Evolutionary conservation across 2,888 invertebrate species (phyloP).

Genomic region (Sarcophaga variegata): DNA sequence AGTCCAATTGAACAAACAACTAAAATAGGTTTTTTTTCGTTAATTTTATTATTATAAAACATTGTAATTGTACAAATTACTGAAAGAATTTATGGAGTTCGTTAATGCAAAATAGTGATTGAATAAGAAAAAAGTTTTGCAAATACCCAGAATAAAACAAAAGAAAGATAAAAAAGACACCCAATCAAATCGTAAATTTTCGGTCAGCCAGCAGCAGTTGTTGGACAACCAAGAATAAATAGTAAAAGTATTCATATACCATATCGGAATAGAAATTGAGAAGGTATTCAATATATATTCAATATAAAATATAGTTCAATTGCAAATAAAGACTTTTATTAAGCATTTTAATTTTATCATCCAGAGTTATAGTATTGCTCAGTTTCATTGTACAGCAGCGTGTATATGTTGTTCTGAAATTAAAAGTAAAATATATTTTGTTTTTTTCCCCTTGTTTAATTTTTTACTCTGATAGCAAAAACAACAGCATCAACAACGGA

Average conservation of each 20-base stretch:
- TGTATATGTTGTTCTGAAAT: not conserved
- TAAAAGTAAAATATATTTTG: not conserved
- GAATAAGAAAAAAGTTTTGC: slow-evolving; percentile 38
- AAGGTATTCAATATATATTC: slow-evolving; percentile 4
- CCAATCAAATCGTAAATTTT: slow-evolving; percentile 45
- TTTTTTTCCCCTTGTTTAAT: not conserved
- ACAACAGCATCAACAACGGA: slow-evolving; percentile 31
- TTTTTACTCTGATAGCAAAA: slow-evolving; percentile 30
- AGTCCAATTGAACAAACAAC: slow-evolving; percentile 53
- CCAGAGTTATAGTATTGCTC: too few species aligned
- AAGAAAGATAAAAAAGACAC: slow-evolving; percentile 49
- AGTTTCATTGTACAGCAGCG: too few species aligned
- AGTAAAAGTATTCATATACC: slow-evolving; percentile 10
- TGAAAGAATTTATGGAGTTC: not conserved
- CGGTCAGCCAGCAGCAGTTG: slow-evolving; percentile 25
- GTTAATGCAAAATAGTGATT: slow-evolving; percentile 27
- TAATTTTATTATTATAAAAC: slow-evolving; percentile 30
- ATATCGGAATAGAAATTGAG: not conserved
- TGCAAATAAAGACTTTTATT: too few species aligned
- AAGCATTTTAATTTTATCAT: too few species aligned
- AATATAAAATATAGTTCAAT: not conserved
- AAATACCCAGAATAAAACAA: slow-evolving; percentile 19
- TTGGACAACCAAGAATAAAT: slow-evolving; percentile 41
- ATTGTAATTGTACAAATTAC: not conserved
- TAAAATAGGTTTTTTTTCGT: slow-evolving; percentile 15